Percentiles rank a stretch among this genome's conserved stretches.
Conservation (phyloP, 2,888 invertebrate species). For the Melitaea athalia region DNA sequence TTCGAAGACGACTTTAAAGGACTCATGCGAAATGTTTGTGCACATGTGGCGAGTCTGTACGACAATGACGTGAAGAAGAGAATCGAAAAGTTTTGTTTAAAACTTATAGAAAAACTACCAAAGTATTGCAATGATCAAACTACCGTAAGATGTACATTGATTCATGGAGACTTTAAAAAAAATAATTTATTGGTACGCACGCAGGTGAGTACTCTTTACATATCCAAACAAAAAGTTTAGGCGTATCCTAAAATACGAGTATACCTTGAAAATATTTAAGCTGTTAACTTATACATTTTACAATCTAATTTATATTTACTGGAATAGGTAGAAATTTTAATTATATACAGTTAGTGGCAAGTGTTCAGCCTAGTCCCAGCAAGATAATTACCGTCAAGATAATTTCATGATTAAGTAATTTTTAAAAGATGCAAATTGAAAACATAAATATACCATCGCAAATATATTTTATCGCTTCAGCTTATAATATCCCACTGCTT, state of each 20-base stretch:
- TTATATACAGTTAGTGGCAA: too few relatives aligned
- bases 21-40: conserved; percentile 34
- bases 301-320: too few relatives aligned
- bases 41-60: conserved; percentile 43
- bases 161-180: conserved; percentile 41
- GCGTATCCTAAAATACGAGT: neutral
- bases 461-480: too few relatives aligned
- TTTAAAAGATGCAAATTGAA: too few relatives aligned
- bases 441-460: too few relatives aligned
- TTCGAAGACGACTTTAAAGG: conserved; percentile 37
- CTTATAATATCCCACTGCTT: too few relatives aligned
- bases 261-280: too few relatives aligned
- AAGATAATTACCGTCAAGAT: too few relatives aligned
- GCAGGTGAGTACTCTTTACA: conserved; percentile 32
- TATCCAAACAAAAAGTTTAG: neutral
- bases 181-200: conserved; percentile 42
- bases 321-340: too few relatives aligned
- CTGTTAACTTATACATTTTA: too few relatives aligned
- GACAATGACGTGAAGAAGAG: conserved; percentile 43
- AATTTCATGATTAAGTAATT: too few relatives aligned
- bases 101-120: conserved; percentile 30
- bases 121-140: conserved; percentile 42
- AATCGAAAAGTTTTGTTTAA: conserved; percentile 41
- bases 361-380: too few relatives aligned
- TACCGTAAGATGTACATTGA: conserved; percentile 28